Base-by-base conservation (phyloP, 2,797 vertebrate species). In the Bovichtus variegatus region DNA sequence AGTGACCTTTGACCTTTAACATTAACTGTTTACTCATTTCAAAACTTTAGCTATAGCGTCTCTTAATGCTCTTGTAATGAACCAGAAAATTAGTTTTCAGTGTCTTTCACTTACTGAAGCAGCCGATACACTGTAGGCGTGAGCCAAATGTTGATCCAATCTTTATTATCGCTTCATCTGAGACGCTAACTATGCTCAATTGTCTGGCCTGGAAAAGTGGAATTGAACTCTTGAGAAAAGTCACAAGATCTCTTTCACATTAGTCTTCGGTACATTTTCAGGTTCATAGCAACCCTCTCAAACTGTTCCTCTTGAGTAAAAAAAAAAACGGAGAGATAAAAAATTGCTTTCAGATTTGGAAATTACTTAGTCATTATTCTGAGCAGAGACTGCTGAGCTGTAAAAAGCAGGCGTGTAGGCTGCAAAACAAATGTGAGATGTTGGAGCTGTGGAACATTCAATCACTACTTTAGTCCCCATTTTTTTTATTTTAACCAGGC, bases 1-100 rank as follows among this genome's bases (percentile, higher is more conserved):
- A 96, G 97, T 90, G 67, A 77, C 58, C 64, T 78, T 63, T 76
- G 16, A 82, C 46, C 38, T 83, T 50, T 36, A 44, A 43, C 36
- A 54, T 43, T 10, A 34, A 49, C 19, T 41, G 16, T 67, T 61
- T 16, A 38, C 29, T 4, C 4, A 31, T 50, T 54, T 57, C 15
- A 23, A 49, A 41, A 46, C 8, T 25, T 34, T n/a, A n/a, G n/a
- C 23, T 25, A 21, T 25, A 13, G 3, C 11, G 40, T 11, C 3
- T 3, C 3, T 21, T 27, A 19, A 16, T 50, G 27, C 43, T 46
- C 27, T 7, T 31, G 1, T 31, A 31, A 50, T 55, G 27, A 55
- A 46, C 19, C 43, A 53, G 29, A 25, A 46, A 15, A 4, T 38
- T 12, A 43, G 5, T 40, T 38, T 21, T 34, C 9, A 46, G 44